Evolutionary conservation across 2,888 invertebrate species (phyloP).

Genomic region (Trissolcus japonicus): DNA sequence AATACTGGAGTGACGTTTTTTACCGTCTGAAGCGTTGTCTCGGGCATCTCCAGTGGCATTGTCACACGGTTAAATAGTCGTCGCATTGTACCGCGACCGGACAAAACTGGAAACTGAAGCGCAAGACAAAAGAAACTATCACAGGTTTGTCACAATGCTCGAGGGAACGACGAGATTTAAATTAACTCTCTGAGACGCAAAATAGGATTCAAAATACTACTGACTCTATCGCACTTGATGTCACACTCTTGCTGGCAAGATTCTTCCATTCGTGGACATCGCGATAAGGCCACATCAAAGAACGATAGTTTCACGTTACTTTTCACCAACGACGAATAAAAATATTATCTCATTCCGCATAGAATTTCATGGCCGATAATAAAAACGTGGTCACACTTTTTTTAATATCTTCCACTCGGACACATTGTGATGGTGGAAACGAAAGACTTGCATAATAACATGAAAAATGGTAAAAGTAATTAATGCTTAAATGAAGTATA

Average conservation of each 20-base stretch:
- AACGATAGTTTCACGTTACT: no score
- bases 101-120: conserved; percentile 53
- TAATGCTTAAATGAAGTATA: conserved; percentile 41
- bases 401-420: no score
- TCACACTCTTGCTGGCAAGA: conserved; percentile 44
- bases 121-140: conserved; percentile 58
- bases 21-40: conserved; percentile 47
- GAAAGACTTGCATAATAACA: not conserved
- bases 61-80: conserved; percentile 53
- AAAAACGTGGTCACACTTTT: no score
- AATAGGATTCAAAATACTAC: conserved; percentile 50
- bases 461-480: conserved; percentile 26
- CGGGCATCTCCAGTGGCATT: conserved; percentile 36
- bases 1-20: conserved; percentile 35
- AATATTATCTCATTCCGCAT: no score
- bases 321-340: no score
- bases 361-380: no score
- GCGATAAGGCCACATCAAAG: conserved; percentile 25
- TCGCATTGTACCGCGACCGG: conserved; percentile 50
- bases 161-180: conserved; percentile 59
- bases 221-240: conserved; percentile 51
- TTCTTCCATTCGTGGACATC: conserved; percentile 44
- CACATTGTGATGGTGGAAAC: no score
- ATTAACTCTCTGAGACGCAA: conserved; percentile 52
- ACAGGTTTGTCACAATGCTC: conserved; percentile 59